These are phyloP conservation scores for Lathronympha strigana DNA, from an alignment of 2,888 invertebrate genomes.

Conservation along the genomic window DNA sequence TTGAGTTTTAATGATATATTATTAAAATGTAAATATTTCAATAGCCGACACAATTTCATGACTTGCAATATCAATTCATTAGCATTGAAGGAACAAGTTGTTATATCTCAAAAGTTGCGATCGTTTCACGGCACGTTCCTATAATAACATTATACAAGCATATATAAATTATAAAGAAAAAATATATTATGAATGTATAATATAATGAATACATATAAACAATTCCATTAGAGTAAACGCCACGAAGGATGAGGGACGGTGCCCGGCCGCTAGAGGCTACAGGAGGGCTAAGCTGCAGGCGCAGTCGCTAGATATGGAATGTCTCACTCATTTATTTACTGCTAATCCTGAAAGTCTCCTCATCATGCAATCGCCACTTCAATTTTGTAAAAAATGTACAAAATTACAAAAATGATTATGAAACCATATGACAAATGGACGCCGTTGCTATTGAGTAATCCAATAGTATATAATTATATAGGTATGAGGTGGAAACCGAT, in stretches of 20 bases:
- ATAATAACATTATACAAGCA: slow-evolving; percentile 36
- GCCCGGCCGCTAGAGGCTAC: background rate
- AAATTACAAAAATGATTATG: slow-evolving; percentile 81
- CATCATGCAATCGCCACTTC: slow-evolving; percentile 72
- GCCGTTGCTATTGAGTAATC: slow-evolving; percentile 67
- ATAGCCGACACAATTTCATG: slow-evolving; percentile 35
- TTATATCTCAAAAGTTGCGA: slow-evolving; percentile 11
- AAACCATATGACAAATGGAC: slow-evolving; percentile 72
- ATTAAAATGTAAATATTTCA: slow-evolving; percentile 39
- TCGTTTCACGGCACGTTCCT: slow-evolving; percentile 19
- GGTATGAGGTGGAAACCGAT: slow-evolving; percentile 69
- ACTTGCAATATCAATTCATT: slow-evolving; percentile 38
- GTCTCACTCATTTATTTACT: slow-evolving; percentile 80
- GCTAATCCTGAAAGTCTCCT: slow-evolving; percentile 68
- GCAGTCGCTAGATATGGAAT: slow-evolving; percentile 78
- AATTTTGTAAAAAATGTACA: slow-evolving; percentile 81
- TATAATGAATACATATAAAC: slow-evolving; percentile 19
- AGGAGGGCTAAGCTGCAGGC: background rate
- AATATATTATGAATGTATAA: slow-evolving; percentile 32
- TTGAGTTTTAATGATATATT: slow-evolving; percentile 32
- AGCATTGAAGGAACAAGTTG: slow-evolving; percentile 33
- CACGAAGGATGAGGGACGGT: slow-evolving; percentile 38
- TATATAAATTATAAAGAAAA: slow-evolving; percentile 30
- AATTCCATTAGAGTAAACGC: slow-evolving; percentile 34
- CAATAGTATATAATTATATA: slow-evolving; percentile 71